Percentiles rank a stretch among this genome's conserved stretches.
Conservation (phyloP, 2,113 vertebrate species). For the Atractosteus spatula region DNA sequence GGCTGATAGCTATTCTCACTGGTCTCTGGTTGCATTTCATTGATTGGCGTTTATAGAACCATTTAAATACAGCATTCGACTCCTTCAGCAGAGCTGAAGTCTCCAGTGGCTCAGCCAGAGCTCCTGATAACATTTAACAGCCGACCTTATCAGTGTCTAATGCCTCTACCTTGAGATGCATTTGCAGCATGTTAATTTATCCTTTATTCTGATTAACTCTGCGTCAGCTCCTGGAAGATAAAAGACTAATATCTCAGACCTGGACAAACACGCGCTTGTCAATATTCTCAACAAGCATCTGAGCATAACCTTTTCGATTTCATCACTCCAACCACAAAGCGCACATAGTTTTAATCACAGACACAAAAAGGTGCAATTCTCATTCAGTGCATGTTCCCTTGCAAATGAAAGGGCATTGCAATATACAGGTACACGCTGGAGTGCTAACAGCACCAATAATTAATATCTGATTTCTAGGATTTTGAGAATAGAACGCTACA, state of each 20-base stretch:
- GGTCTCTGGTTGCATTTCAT: background rate
- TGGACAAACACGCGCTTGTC: background rate
- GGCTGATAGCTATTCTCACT: constrained; percentile 11
- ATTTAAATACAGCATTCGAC: background rate
- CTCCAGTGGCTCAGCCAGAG: background rate
- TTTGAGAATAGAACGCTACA: too few relatives aligned
- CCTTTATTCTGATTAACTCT: constrained; percentile 3
- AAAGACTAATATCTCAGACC: background rate
- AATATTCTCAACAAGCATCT: background rate
- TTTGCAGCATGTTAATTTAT: constrained; percentile 10
- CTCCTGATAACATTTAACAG: constrained; percentile 13
- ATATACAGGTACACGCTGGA: too few relatives aligned
- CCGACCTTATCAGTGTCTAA: constrained; percentile 1
- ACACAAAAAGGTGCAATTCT: background rate
- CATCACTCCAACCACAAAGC: background rate
- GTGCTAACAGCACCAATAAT: too few relatives aligned
- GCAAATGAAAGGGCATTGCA: too few relatives aligned
- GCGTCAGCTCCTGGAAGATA: background rate
- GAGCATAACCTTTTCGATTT: background rate
- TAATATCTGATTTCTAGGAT: too few relatives aligned
- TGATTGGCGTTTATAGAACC: constrained; percentile 14
- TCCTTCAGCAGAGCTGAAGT: background rate
- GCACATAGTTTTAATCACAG: background rate
- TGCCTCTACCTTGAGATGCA: background rate
- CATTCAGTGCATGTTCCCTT: too few relatives aligned